These are phyloP conservation scores for Pediacus dermestoides DNA, from an alignment of 2,888 invertebrate genomes.

Conservation along the genomic window DNA sequence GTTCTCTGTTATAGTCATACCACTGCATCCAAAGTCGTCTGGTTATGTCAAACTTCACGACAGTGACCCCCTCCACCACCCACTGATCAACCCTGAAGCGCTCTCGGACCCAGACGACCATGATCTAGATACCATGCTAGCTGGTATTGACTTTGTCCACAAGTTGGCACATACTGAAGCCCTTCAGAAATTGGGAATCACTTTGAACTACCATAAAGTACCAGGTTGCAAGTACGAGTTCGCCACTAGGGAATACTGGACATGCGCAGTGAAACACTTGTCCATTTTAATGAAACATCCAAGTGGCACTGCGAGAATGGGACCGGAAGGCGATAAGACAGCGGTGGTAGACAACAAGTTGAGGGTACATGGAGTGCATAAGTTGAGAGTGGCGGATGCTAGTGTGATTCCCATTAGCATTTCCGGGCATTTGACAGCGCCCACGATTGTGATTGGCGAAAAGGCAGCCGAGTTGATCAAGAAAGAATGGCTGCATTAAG, in stretches of 20 bases:
- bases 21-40: constrained; percentile 70
- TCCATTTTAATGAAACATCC: constrained; percentile 36
- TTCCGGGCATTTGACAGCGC: constrained; percentile 66
- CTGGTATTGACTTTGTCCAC: constrained; percentile 57
- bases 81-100: constrained; percentile 79
- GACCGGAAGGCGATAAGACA: constrained; percentile 57
- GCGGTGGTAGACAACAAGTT: constrained; percentile 64
- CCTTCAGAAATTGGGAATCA: constrained; percentile 55
- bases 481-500: constrained; percentile 41
- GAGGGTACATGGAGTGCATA: constrained; percentile 58
- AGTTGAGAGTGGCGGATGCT: constrained; percentile 64
- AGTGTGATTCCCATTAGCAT: constrained; percentile 64
- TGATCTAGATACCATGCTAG: constrained; percentile 61
- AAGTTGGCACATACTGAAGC: constrained; percentile 57
- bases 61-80: constrained; percentile 69
- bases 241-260: constrained; percentile 64
- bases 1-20: constrained; percentile 60
- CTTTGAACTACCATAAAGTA: constrained; percentile 42
- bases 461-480: constrained; percentile 66
- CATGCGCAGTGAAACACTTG: constrained; percentile 53
- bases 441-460: constrained; percentile 69
- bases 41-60: constrained; percentile 68
- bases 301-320: constrained; percentile 68
- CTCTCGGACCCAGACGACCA: constrained; percentile 58
- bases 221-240: constrained; percentile 51